These are phyloP conservation scores for Pipra filicauda DNA, from an alignment of 2,113 vertebrate species.

Conservation along the genomic window DNA sequence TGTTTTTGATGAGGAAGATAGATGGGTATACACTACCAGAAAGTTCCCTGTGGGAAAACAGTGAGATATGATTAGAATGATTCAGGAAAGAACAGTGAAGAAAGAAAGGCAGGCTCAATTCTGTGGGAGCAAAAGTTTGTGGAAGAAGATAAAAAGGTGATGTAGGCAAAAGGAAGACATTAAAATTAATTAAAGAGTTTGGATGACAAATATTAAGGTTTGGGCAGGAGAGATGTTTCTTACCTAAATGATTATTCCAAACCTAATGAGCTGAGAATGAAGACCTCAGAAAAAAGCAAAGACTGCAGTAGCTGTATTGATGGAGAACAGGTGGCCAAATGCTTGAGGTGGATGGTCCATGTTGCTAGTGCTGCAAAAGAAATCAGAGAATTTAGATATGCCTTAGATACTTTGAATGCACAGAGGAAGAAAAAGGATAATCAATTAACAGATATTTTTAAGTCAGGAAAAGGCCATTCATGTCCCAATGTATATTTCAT, in stretches of 20 bases:
- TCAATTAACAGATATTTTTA: not conserved
- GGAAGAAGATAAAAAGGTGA: not conserved
- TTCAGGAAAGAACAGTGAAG: not conserved
- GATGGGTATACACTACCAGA: not conserved
- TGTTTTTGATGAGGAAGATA: not conserved
- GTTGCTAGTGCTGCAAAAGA: not conserved
- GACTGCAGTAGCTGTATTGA: not conserved
- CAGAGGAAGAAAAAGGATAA: not conserved
- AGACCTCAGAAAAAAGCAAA: not conserved
- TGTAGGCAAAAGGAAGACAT: not conserved
- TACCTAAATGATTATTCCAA: not conserved
- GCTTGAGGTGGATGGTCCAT: not conserved
- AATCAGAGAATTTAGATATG: not conserved
- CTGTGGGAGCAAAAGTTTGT: not conserved
- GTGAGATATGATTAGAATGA: not conserved
- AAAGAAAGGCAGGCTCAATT: not conserved
- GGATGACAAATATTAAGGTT: not conserved
- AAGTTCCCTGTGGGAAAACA: not conserved
- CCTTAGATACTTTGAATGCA: not conserved
- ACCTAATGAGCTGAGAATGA: not conserved
- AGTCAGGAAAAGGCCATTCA: not conserved
- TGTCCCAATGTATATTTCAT: not conserved
- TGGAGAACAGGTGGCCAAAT: not conserved
- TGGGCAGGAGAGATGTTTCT: not conserved
- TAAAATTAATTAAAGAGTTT: not conserved